Percentiles rank a stretch among this genome's conserved stretches.
Conservation (phyloP, 2,797 vertebrate species). For the Tinamus major region DNA sequence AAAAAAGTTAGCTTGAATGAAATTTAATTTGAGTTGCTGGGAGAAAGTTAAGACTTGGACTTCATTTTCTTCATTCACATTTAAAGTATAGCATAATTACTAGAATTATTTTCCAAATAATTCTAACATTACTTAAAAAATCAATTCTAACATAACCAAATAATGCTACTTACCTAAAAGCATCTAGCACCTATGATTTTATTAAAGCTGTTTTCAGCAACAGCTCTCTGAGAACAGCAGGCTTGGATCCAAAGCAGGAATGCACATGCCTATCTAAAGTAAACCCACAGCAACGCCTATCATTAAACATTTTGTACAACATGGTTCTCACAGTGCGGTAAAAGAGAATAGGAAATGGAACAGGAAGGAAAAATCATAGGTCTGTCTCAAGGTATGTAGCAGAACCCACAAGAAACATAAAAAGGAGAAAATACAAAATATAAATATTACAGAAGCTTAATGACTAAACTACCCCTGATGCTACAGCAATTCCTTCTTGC, state of each 20-base stretch:
- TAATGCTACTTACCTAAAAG: neutral
- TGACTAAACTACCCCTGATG: neutral
- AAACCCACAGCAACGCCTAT: neutral
- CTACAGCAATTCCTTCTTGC: slow-evolving; percentile 50
- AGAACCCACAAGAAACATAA: neutral
- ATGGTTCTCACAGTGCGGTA: neutral
- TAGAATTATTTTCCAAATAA: neutral
- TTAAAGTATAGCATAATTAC: neutral
- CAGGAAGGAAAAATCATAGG: neutral
- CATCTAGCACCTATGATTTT: neutral
- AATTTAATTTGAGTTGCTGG: neutral
- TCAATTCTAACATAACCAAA: neutral
- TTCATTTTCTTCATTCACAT: neutral
- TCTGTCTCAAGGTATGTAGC: neutral
- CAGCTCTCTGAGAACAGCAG: neutral
- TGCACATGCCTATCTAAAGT: neutral
- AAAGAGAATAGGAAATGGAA: slow-evolving; percentile 17
- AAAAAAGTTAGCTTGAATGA: neutral
- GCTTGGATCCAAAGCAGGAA: neutral
- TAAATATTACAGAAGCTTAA: neutral
- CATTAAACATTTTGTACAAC: neutral
- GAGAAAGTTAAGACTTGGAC: neutral
- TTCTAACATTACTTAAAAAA: neutral
- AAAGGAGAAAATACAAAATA: neutral
- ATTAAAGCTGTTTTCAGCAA: neutral